These are phyloP conservation scores for Paguma larvata DNA, from an alignment of 2,797 vertebrate species.

Conservation along the genomic window DNA sequence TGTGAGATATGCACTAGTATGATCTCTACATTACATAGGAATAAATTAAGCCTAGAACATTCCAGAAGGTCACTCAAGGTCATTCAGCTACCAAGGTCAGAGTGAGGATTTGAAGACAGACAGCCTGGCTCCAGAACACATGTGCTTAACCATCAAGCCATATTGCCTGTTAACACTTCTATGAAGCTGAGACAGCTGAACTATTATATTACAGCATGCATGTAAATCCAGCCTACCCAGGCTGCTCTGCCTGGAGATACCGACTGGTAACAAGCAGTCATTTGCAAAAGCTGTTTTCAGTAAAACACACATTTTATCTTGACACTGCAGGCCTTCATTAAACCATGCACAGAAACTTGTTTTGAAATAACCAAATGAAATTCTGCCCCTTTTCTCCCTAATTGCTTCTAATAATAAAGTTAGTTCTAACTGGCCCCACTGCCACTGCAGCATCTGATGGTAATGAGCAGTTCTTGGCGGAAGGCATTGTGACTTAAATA, in stretches of 20 bases:
- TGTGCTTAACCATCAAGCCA: background rate
- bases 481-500: slow-evolving; percentile 83
- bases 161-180: background rate
- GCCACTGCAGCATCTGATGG: slow-evolving; percentile 71
- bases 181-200: slow-evolving; percentile 60
- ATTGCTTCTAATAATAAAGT: slow-evolving; percentile 87
- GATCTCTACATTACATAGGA: background rate
- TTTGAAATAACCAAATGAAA: slow-evolving; percentile 87
- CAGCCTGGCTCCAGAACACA: background rate
- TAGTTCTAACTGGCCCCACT: slow-evolving; percentile 75
- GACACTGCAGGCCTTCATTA: slow-evolving; percentile 84
- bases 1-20: background rate
- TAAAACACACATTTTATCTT: slow-evolving; percentile 87
- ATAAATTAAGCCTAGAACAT: background rate
- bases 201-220: slow-evolving; percentile 48
- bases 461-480: slow-evolving; percentile 78
- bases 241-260: slow-evolving; percentile 45
- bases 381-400: slow-evolving; percentile 82
- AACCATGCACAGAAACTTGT: slow-evolving; percentile 80
- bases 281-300: slow-evolving; percentile 83
- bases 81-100: slow-evolving; percentile 33
- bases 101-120: slow-evolving; percentile 11
- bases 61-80: slow-evolving; percentile 1
- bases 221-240: slow-evolving; percentile 70
- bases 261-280: slow-evolving; percentile 77